Evolutionary conservation across 2,113 vertebrate species (phyloP).

Genomic region (Xenus cinereus): DNA sequence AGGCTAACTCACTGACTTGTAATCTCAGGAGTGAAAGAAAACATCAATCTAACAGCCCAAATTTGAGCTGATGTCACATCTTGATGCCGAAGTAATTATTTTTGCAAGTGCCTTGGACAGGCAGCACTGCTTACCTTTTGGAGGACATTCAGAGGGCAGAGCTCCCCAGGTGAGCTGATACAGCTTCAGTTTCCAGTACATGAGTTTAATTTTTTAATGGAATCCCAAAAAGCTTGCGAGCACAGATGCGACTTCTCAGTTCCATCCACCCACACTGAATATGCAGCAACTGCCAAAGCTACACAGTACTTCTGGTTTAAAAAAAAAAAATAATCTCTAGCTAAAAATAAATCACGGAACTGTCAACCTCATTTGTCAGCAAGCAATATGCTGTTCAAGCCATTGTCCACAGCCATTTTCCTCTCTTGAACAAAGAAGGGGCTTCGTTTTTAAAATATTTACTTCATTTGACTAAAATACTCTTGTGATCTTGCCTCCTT

Average conservation of each 20-base stretch:
- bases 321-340: neutral
- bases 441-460: neutral
- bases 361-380: slow-evolving; percentile 7
- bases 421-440: neutral
- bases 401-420: slow-evolving; percentile 6
- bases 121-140: slow-evolving; percentile 30
- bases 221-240: slow-evolving; percentile 25
- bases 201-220: slow-evolving; percentile 43
- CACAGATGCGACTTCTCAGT: slow-evolving; percentile 1
- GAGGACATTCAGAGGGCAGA: slow-evolving; percentile 14
- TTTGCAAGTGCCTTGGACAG: neutral
- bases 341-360: slow-evolving; percentile 51
- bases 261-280: slow-evolving; percentile 44
- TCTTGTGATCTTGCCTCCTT: slow-evolving; percentile 3
- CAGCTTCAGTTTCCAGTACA: slow-evolving; percentile 52
- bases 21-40: neutral
- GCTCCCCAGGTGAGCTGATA: slow-evolving; percentile 32
- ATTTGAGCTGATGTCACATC: neutral
- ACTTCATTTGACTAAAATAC: slow-evolving; percentile 1
- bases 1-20: neutral
- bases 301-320: neutral
- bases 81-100: neutral
- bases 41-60: neutral
- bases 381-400: neutral
- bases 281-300: slow-evolving; percentile 42